A percentile compares a stretch with the other conserved stretches of the same genome.
phyloP scores from a whole-genome alignment of 2,113 vertebrate genomes.

The Petromus typicus region DNA sequence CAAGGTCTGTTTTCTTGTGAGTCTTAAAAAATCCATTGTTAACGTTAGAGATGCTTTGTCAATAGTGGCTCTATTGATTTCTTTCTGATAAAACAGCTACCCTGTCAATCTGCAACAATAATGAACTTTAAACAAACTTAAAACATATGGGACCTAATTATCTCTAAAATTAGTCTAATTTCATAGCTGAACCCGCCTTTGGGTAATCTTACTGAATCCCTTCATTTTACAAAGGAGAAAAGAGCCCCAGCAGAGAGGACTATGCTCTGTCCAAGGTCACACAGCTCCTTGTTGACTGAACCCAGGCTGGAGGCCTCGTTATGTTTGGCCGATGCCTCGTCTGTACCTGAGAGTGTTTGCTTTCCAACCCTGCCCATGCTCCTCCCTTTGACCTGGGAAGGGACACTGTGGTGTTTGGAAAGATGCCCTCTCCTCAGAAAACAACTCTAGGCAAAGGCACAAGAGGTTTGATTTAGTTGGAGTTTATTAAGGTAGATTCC shows the following conservation, averaged over 20 bases:
- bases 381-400: background rate
- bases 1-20: slow-evolving; percentile 25
- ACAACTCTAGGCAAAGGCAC: background rate
- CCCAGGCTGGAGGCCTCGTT: slow-evolving; percentile 24
- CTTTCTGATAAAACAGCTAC: slow-evolving; percentile 33
- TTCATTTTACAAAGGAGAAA: slow-evolving; percentile 19
- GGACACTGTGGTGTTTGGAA: background rate
- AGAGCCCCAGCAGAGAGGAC: background rate
- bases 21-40: slow-evolving; percentile 50
- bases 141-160: slow-evolving; percentile 64
- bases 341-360: background rate
- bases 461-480: background rate
- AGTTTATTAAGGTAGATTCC: background rate
- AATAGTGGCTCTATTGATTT: slow-evolving; percentile 54
- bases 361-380: background rate
- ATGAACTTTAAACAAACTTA: slow-evolving; percentile 57
- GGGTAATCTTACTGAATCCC: slow-evolving; percentile 59
- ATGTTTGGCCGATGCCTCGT: background rate
- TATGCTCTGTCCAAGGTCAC: slow-evolving; percentile 32
- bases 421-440: background rate
- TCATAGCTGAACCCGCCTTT: slow-evolving; percentile 37
- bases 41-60: slow-evolving; percentile 40
- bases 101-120: background rate
- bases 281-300: background rate
- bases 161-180: background rate